These are phyloP conservation scores for Silurus asotus DNA, from an alignment of 2,113 vertebrate genomes.

Conservation along the genomic window DNA sequence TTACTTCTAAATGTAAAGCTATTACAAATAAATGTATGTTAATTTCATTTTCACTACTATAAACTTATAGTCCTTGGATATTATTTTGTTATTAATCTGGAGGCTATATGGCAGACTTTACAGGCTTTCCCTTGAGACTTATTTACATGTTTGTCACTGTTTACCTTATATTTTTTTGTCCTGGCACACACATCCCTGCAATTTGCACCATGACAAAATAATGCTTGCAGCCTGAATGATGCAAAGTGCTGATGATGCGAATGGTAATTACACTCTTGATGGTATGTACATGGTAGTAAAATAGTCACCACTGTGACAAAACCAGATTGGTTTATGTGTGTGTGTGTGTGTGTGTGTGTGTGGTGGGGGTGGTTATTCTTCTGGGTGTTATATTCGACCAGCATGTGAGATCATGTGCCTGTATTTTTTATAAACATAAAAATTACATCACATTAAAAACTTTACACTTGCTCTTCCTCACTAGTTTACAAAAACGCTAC, in stretches of 20 bases:
- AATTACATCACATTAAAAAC: constrained; percentile 39
- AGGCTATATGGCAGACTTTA: neutral
- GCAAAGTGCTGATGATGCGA: constrained; percentile 71
- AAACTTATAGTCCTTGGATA: neutral
- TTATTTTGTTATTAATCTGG: neutral
- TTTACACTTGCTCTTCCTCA: constrained; percentile 63
- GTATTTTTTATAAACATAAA: neutral
- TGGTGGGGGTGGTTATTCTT: constrained; percentile 58
- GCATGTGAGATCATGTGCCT: constrained; percentile 67
- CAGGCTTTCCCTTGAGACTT: neutral
- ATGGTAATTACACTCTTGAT: constrained; percentile 74
- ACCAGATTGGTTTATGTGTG: constrained; percentile 25
- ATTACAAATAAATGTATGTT: neutral
- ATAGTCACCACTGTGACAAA: constrained; percentile 45
- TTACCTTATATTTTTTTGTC: constrained; percentile 25
- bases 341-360: constrained; percentile 16
- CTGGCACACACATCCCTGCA: constrained; percentile 1
- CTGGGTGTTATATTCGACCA: constrained; percentile 65
- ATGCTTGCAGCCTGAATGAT: constrained; percentile 62
- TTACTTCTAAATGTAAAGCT: neutral
- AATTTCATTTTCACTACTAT: neutral
- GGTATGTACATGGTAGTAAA: constrained; percentile 64
- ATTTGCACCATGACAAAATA: constrained; percentile 53
- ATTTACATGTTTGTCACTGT: constrained; percentile 21
- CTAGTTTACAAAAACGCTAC: constrained; percentile 47